Base-by-base conservation (phyloP, 2,113 vertebrate genomes). In the Perccottus glenii region DNA sequence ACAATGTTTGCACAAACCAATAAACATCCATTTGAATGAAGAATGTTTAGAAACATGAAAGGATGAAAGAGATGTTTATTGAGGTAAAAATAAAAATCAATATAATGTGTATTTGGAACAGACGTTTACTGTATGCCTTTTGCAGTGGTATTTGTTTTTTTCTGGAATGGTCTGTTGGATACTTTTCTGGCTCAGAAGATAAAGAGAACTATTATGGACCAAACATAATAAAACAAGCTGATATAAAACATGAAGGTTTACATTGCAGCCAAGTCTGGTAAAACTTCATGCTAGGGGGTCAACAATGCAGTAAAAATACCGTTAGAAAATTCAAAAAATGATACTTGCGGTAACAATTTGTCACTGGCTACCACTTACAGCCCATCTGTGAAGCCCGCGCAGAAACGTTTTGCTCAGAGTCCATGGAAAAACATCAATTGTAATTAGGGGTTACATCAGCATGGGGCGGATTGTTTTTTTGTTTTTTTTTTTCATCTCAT, bases 381-480 rank as follows among this genome's bases (percentile, higher is more conserved):
- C 65, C 47, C 69, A 63, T 80, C 53, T 72, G 49, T 73, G 61
- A 44, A 78, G 64, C 69, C 62, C 56, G 47, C 74, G 56, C 40
- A 63, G 63, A 64, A 83, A 76, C 42, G 57, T 58, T 79, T 75
- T 72, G 75, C 79, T 77, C 55, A 15, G 45, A 59, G 49, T 82
- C 64, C 82, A 87, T 70, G 80, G 82, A 84, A 84, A 88, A 78
- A 70, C 69, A 72, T 87, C 60, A 71, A 50, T 72, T 15, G 69
- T 89, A 90, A 89, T 88, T 64, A 85, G 51, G 70, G 87, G 75
- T 85, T 87, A 70, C 76, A 75, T 75, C 80, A 76, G 64, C 50
- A 46, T 6, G n/a, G 66, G 69, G 57, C 67, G 52, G 68, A 83
- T 62, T 15, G 63, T 66, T 77, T 57, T 75, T 77, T 64, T 77